Base-by-base conservation (phyloP, 2,888 invertebrate genomes). In the Rhagonycha lutea region DNA sequence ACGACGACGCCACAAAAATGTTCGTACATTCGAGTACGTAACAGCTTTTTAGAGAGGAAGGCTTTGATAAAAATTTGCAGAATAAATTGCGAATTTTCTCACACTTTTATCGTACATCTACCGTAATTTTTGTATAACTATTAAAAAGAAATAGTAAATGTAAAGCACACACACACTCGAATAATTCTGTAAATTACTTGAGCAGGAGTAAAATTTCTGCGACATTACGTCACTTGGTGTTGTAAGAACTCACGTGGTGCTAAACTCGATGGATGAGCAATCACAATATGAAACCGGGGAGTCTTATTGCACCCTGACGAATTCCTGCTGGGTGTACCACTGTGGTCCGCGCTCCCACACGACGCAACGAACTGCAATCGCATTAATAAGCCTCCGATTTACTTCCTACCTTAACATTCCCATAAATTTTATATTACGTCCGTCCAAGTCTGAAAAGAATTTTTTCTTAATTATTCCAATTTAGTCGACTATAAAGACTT, bases 101-200 rank as follows among this genome's bases (percentile, higher is more conserved):
- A 73, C 68, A 69, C 68, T 61, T 68, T n/a, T n/a, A 65, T 65
- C 63, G 2, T 65, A n/a, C 24, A 24, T 63, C 63, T 24, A 63
- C 18, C 11, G 12, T 23, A 12, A 63, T 63, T 65, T 65, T n/a
- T 4, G 18, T 18, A 18, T 18, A 7, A 24, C 26, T 14, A 26
- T 8, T 18, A 61, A 70, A 29, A 67, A 67, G 47, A 47, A 72
- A 24, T 61, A 73, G 90, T 90, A 18, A 88, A 84, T 73, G 91
- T 89, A 26, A 60, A 24, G 61, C 47, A n/a, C n/a, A 47, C 23
- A 65, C 65, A 63, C 76, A 73, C 76, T 73, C 32, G 70, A 73
- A 73, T 76, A 73, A 76, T 65, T 73, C 73, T 9, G 24, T 28
- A 76, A 72, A 76, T 76, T 76, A 61, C 69, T 18, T 14, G 60